Conservation (phyloP, 2,113 vertebrate species). For the Albula goreensis region DNA sequence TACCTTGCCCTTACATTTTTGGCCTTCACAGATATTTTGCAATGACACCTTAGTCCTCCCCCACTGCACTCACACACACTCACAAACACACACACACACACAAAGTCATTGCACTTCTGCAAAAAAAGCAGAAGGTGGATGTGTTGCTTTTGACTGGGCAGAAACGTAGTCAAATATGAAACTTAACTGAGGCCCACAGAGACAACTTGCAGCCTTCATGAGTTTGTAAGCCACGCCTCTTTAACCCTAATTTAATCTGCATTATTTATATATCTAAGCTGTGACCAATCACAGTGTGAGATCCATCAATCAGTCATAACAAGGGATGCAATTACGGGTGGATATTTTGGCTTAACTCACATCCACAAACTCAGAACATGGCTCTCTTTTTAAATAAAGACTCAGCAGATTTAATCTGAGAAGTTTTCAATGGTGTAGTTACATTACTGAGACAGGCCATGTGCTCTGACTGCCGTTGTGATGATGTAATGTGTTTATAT, state of each 20-base stretch:
- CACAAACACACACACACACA: too few relatives aligned
- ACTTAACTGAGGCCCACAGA: constrained; percentile 7
- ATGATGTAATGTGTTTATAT: neutral
- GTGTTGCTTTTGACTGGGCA: neutral
- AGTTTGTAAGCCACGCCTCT: constrained; percentile 8
- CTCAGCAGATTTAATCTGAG: neutral
- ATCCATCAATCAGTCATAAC: neutral
- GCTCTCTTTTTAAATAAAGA: neutral
- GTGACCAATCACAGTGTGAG: neutral
- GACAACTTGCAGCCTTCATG: neutral
- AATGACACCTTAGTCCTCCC: neutral
- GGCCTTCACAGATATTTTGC: neutral
- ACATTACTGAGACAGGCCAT: too few relatives aligned
- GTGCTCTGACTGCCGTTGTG: neutral
- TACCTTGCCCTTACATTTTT: neutral
- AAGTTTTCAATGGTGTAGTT: neutral
- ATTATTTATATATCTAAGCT: neutral
- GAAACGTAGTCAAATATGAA: constrained; percentile 6
- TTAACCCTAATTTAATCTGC: constrained; percentile 19
- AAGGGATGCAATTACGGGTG: neutral
- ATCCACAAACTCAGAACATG: neutral
- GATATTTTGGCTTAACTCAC: neutral
- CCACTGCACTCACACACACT: neutral
- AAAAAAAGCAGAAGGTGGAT: too few relatives aligned
- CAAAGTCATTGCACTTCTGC: neutral